phyloP scores from a whole-genome alignment of 2,113 vertebrate genomes.

The Petaurus breviceps region DNA sequence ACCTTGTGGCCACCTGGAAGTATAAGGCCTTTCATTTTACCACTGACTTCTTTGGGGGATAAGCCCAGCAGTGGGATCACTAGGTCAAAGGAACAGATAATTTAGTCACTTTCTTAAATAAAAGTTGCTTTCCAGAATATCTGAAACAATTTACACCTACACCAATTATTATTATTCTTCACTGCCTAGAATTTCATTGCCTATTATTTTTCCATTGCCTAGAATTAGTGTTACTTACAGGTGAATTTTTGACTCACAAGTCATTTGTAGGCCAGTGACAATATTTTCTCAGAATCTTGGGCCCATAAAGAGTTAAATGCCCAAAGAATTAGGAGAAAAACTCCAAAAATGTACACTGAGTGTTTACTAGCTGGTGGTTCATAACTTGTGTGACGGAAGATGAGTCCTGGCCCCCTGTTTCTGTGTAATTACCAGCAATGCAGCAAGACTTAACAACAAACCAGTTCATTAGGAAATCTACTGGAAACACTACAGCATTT shows the following conservation, averaged over 20 bases:
- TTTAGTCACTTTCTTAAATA: background rate
- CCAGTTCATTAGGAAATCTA: constrained; percentile 82
- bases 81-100: background rate
- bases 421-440: constrained; percentile 69
- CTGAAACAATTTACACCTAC: background rate
- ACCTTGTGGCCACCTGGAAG: background rate
- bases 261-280: fast-evolving
- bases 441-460: constrained; percentile 61
- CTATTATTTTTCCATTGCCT: background rate
- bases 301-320: constrained; percentile 41
- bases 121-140: background rate
- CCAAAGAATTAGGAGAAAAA: fast-evolving
- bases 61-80: background rate
- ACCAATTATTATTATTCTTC: background rate
- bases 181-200: too few relatives aligned
- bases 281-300: background rate
- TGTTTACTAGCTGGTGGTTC: constrained; percentile 41
- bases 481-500: constrained; percentile 74
- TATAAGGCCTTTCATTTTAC: background rate
- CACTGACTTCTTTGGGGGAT: background rate
- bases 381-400: constrained; percentile 53
- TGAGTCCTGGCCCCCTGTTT: constrained; percentile 73
- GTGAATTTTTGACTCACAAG: background rate
- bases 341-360: background rate
- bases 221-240: background rate